Evolutionary conservation across 2,113 vertebrate genomes (phyloP).

Genomic region (Cephalopterus ornatus): DNA sequence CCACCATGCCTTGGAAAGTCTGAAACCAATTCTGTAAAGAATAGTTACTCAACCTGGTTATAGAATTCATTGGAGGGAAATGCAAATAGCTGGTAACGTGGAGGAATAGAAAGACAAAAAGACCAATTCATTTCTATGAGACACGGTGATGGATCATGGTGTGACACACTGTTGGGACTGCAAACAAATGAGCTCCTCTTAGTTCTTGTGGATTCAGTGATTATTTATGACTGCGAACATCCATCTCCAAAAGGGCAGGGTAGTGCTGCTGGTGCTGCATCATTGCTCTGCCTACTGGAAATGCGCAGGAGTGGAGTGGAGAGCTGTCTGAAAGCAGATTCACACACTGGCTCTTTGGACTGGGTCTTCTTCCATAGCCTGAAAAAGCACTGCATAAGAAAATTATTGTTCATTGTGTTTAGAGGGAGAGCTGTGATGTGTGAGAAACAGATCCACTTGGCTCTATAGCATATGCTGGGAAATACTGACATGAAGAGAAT

Average conservation of each 20-base stretch:
- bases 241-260: conserved; percentile 12
- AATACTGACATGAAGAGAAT: background rate
- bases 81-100: background rate
- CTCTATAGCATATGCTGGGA: background rate
- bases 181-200: background rate
- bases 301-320: background rate
- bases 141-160: background rate
- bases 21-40: background rate
- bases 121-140: background rate
- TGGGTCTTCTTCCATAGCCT: background rate
- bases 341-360: background rate
- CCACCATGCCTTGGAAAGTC: background rate
- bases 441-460: background rate
- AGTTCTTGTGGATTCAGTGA: background rate
- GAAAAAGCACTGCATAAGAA: background rate
- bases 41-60: background rate
- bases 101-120: background rate
- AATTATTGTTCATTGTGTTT: background rate
- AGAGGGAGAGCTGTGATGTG: background rate
- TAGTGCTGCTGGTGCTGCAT: background rate
- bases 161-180: background rate
- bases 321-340: background rate
- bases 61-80: background rate
- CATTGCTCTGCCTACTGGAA: background rate
- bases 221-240: background rate